Percentiles rank a stretch among this genome's conserved stretches.
Evolutionary conservation across 2,113 vertebrate species (phyloP).

Genomic region (Tetrax tetrax): DNA sequence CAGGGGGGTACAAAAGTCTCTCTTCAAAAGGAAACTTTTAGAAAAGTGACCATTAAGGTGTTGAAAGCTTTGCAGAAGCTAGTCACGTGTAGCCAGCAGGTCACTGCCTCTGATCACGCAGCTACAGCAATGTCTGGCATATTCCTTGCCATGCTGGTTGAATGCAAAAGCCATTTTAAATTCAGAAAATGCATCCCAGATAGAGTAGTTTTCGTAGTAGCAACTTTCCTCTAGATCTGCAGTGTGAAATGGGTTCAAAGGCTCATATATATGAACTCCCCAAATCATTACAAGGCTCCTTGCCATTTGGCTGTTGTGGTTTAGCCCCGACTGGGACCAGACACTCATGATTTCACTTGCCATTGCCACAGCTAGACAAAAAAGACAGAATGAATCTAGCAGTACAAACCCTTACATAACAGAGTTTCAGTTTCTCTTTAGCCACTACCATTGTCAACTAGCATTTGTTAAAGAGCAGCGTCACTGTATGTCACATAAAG

Average conservation of each 20-base stretch:
- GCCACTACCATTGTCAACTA: not conserved
- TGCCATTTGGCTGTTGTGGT: not conserved
- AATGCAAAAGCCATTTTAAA: not conserved
- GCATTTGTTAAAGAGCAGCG: not conserved
- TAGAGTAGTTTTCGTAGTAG: not conserved
- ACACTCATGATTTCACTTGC: not conserved
- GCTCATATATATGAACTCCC: not conserved
- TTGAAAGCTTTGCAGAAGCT: not conserved
- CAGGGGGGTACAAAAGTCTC: not conserved
- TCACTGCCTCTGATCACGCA: not conserved
- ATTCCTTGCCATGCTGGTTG: not conserved
- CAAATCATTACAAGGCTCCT: not conserved
- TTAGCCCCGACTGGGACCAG: no score
- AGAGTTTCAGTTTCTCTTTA: not conserved
- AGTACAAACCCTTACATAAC: not conserved
- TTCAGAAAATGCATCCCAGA: not conserved
- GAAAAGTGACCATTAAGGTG: not conserved
- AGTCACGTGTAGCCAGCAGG: not conserved
- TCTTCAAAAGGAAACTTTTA: not conserved
- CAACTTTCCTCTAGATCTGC: not conserved
- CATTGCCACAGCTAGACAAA: not conserved
- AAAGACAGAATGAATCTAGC: not conserved
- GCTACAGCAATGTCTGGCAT: not conserved
- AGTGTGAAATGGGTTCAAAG: not conserved
- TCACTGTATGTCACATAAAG: not conserved